phyloP scores from a whole-genome alignment of 2,797 vertebrate species.

The Gallinago stenura region DNA sequence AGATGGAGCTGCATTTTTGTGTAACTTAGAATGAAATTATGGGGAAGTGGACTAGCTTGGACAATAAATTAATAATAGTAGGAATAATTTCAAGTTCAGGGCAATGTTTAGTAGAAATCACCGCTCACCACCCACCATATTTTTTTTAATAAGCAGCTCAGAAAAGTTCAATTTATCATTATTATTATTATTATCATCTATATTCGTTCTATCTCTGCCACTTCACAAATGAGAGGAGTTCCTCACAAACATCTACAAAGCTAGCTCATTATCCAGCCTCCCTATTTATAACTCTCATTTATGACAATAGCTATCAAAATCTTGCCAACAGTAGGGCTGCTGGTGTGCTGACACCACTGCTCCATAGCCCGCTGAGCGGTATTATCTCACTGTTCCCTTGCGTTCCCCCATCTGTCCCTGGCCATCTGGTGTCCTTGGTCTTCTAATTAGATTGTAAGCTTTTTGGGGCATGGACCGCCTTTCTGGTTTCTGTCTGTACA shows the following conservation, averaged over 20 bases:
- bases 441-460: constrained; percentile 23
- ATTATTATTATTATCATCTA: constrained; percentile 56
- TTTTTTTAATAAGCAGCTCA: constrained; percentile 65
- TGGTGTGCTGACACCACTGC: constrained; percentile 73
- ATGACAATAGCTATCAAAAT: constrained; percentile 68
- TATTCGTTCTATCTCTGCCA: constrained; percentile 45
- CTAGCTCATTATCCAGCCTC: constrained; percentile 68
- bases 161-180: constrained; percentile 62
- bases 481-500: neutral
- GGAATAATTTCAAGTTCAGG: constrained; percentile 58
- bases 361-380: constrained; percentile 29
- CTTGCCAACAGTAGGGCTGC: constrained; percentile 66
- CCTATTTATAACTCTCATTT: constrained; percentile 73
- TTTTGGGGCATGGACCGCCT: constrained; percentile 15
- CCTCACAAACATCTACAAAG: constrained; percentile 69
- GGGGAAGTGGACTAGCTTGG: constrained; percentile 31
- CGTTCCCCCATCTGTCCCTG: constrained; percentile 60
- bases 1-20: constrained; percentile 26
- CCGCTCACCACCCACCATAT: constrained; percentile 23
- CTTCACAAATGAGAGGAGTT: constrained; percentile 68
- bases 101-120: constrained; percentile 59
- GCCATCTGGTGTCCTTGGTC: constrained; percentile 66
- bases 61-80: constrained; percentile 59
- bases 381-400: constrained; percentile 70
- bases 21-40: constrained; percentile 47